phyloP scores from a whole-genome alignment of 1,140 invertebrate genomes.

The Zaprionus kolodkinae region DNA sequence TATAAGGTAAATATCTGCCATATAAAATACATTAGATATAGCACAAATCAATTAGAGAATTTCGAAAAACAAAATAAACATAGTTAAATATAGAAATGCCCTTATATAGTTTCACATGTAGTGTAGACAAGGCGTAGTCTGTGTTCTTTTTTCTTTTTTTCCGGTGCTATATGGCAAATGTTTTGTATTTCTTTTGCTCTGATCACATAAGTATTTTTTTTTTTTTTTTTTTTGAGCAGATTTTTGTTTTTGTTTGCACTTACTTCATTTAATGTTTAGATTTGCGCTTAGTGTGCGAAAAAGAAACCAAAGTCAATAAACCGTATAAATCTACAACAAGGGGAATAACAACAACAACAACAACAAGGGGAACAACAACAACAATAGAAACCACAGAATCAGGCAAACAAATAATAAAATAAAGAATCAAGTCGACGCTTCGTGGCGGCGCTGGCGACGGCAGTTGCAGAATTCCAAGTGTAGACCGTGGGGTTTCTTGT shows the following conservation, averaged over 20 bases:
- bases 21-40: not conserved
- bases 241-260: conserved; percentile 62
- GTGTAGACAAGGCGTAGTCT: not conserved
- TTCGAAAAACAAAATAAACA: not conserved
- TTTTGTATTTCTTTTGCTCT: conserved; percentile 14
- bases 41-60: not conserved
- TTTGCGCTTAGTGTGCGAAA: conserved; percentile 70
- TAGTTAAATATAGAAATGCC: conserved; percentile 3
- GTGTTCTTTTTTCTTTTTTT: not conserved
- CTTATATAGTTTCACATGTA: not conserved
- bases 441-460: not conserved
- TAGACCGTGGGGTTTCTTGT: not conserved
- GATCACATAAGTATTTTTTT: conserved; percentile 33
- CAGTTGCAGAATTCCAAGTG: conserved; percentile 10
- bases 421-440: conserved; percentile 19
- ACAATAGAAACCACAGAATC: conserved; percentile 37
- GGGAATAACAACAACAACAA: conserved; percentile 30
- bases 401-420: conserved; percentile 28
- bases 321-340: conserved; percentile 58
- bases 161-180: not conserved
- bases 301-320: conserved; percentile 76
- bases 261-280: conserved; percentile 63
- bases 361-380: conserved; percentile 47
- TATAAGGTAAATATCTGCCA: not conserved
- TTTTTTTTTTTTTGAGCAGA: not conserved